Evolutionary conservation across 2,797 vertebrate genomes (phyloP).

Genomic region (Microctenopoma steveboyesi): DNA sequence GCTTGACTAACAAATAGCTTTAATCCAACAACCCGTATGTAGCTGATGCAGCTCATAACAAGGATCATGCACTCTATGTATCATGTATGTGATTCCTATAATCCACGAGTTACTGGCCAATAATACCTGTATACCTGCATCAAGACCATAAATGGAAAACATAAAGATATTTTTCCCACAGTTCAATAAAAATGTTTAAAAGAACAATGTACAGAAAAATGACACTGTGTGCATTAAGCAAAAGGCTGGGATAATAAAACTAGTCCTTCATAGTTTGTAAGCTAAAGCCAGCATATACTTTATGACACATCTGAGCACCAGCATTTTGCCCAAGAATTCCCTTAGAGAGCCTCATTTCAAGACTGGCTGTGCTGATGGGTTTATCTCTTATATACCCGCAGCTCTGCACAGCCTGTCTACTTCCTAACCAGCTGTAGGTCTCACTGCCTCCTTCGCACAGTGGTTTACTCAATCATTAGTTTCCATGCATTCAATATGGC

Average conservation of each 20-base stretch:
- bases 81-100: not conserved
- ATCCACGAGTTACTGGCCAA: conserved; percentile 9
- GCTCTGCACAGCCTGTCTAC: conserved; percentile 63
- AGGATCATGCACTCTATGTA: not conserved
- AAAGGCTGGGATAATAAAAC: conserved; percentile 13
- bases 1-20: conserved; percentile 48
- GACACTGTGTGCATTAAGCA: conserved; percentile 2
- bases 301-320: conserved; percentile 36
- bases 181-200: not conserved
- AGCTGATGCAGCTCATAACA: conserved; percentile 12
- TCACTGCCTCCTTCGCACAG: conserved; percentile 51
- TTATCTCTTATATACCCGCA: conserved; percentile 61
- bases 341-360: conserved; percentile 46
- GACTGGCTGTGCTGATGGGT: conserved; percentile 62
- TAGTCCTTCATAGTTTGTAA: conserved; percentile 13
- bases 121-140: conserved; percentile 3
- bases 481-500: conserved; percentile 46
- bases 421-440: conserved; percentile 68
- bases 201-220: not conserved
- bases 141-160: not conserved
- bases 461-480: conserved; percentile 62
- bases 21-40: conserved; percentile 41
- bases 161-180: not conserved
- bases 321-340: conserved; percentile 43
- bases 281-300: not conserved